Evolutionary conservation across 2,797 vertebrate species (phyloP), one percentile per base, ranked within the genome.

Genomic region (Enteromius radiatus): DNA sequence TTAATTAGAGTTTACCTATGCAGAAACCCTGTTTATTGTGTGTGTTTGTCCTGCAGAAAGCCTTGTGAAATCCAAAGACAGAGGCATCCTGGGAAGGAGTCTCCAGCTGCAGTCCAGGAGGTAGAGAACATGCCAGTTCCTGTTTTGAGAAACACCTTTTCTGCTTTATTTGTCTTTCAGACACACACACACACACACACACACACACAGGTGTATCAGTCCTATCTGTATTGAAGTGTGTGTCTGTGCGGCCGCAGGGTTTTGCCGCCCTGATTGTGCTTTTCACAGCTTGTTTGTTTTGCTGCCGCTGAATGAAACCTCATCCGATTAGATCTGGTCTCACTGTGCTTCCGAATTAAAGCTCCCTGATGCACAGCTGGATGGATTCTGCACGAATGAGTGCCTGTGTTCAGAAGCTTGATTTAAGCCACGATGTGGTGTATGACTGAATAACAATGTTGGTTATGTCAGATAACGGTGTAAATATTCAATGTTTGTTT

Each of bases 11-110:
- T 45, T 6, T 4, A 15, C 5, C 45, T 86, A 19, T 47, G 17
- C 23, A 76, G 65, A 41, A 38, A 52, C 21, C 17, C 56, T 4
- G 54, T 52, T 63, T 33, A 43, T 26, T 83, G 59, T 80, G 73
- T 83, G 47, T 78, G 76, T 87, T 33, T 84, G 71, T 61, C 90
- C 90, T 85, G 83, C 91, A 98, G 97, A 96, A 92, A 96, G 96
- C 92, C 92, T 94, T 92, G 96, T 94, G 89, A 96, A 94, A 92
- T 92, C 93, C 86, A 94, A 93, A 89, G 95, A 97, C 82, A 93
- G 94, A 90, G 91, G 85, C 89, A 94, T 96, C 89, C 92, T 92
- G 0, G 95, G 94, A 86, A 96, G 93, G 90, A 95, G 96, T 89
- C 94, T 92, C 91, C 93, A 94, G 17, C 93, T 90, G 89, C 91